Evolutionary conservation across 2,888 invertebrate genomes (phyloP).

Genomic region (Hirtodrosophila confusa): DNA sequence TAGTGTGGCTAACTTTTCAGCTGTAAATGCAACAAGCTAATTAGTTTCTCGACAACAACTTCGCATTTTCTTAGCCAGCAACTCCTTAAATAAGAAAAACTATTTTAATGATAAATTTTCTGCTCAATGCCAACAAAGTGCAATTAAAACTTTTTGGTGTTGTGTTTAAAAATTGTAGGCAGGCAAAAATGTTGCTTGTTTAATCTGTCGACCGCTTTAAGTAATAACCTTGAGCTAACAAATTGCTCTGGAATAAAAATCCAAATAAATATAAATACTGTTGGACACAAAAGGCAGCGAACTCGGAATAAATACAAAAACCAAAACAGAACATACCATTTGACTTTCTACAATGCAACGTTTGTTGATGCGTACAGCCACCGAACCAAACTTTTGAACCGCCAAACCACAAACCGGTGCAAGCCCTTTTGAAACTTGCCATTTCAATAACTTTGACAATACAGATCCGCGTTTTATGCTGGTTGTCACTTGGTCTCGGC

Average conservation of each 20-base stretch:
- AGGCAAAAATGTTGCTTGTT: conserved; percentile 26
- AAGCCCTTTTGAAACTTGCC: not conserved
- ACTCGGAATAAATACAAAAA: not conserved
- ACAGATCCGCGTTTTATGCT: not conserved
- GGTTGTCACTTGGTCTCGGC: not conserved
- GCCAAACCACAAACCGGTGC: conserved; percentile 43
- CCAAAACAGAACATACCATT: conserved; percentile 19
- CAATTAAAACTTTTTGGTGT: conserved; percentile 58
- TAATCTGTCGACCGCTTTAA: not conserved
- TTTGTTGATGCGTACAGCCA: conserved; percentile 37
- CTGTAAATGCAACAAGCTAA: not conserved
- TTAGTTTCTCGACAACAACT: conserved; percentile 17
- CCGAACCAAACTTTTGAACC: conserved; percentile 26
- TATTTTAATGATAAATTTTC: conserved; percentile 62
- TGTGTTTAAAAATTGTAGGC: not conserved
- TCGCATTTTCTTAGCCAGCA: conserved; percentile 21
- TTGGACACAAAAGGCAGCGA: too few species aligned
- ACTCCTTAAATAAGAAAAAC: conserved; percentile 39
- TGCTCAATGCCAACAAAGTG: conserved; percentile 45
- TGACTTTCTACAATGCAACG: not conserved
- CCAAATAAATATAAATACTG: too few species aligned
- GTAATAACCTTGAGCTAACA: too few species aligned
- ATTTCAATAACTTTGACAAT: not conserved
- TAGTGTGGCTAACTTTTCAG: too few species aligned
- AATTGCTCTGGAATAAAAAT: not conserved